Conservation (phyloP, 2,888 invertebrate genomes). For the Cryptophagus acutangulus region DNA sequence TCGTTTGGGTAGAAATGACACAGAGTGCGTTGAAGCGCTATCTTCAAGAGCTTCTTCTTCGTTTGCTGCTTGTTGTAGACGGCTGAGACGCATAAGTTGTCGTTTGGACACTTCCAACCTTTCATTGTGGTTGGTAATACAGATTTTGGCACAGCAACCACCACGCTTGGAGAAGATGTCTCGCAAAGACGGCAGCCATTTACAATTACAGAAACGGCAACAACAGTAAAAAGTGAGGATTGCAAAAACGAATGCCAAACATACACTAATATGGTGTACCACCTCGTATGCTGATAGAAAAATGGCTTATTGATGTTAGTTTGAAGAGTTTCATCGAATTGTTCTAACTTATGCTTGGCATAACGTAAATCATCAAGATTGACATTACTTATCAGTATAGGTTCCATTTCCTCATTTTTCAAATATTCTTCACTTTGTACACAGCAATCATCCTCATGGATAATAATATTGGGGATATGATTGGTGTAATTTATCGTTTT, state of each 20-base stretch:
- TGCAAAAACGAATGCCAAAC: neutral
- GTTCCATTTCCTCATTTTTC: constrained; percentile 1
- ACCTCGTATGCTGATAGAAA: constrained; percentile 4
- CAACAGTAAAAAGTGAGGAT: neutral
- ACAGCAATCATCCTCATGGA: constrained; percentile 12
- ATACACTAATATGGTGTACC: constrained; percentile 5
- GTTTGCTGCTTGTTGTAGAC: neutral
- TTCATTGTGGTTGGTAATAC: neutral
- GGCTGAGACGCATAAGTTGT: neutral
- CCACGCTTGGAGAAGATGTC: neutral
- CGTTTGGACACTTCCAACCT: neutral
- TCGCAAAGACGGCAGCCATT: neutral
- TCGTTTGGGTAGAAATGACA: neutral
- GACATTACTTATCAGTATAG: constrained; percentile 5
- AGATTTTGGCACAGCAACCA: neutral
- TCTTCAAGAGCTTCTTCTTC: neutral
- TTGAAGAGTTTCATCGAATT: constrained; percentile 14
- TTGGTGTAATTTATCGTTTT: constrained; percentile 11
- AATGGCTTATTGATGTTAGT: constrained; percentile 13
- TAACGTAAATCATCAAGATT: constrained; percentile 12
- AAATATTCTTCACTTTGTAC: neutral
- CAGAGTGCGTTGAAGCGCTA: too few relatives aligned
- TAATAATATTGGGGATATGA: constrained; percentile 10
- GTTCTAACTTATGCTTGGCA: constrained; percentile 12
- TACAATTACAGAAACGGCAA: neutral